Evolutionary conservation across 2,113 vertebrate genomes (phyloP).

Genomic region (Otolemur garnettii): DNA sequence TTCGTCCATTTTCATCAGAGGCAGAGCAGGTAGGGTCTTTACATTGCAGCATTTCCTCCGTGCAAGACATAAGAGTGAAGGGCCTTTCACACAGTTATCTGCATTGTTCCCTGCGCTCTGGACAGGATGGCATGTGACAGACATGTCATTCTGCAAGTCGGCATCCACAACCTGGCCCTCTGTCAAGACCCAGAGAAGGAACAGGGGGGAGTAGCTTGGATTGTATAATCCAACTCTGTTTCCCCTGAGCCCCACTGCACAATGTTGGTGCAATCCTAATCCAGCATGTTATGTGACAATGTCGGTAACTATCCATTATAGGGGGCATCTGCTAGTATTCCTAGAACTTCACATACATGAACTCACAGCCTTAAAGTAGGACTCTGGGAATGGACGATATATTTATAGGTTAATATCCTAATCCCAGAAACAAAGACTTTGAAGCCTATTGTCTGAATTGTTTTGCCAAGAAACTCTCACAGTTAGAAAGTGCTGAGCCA

Average conservation of each 20-base stretch:
- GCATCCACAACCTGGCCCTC: rapidly evolving
- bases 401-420: background rate
- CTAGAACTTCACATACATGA: background rate
- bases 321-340: background rate
- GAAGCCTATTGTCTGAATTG: background rate
- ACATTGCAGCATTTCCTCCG: background rate
- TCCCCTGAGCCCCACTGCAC: background rate
- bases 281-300: background rate
- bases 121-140: background rate
- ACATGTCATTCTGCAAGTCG: background rate
- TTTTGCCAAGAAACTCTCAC: constrained; percentile 33
- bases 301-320: no score
- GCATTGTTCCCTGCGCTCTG: background rate
- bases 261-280: background rate
- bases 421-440: background rate
- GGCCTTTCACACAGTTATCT: background rate
- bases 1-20: background rate
- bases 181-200: background rate
- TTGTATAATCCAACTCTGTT: background rate
- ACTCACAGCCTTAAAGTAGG: background rate
- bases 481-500: constrained; percentile 25
- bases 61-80: background rate
- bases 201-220: background rate
- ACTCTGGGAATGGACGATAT: background rate
- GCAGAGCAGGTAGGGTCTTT: background rate